These are phyloP conservation scores for Eupristina koningsbergeri DNA, from an alignment of 1,140 invertebrate genomes.

Conservation along the genomic window DNA sequence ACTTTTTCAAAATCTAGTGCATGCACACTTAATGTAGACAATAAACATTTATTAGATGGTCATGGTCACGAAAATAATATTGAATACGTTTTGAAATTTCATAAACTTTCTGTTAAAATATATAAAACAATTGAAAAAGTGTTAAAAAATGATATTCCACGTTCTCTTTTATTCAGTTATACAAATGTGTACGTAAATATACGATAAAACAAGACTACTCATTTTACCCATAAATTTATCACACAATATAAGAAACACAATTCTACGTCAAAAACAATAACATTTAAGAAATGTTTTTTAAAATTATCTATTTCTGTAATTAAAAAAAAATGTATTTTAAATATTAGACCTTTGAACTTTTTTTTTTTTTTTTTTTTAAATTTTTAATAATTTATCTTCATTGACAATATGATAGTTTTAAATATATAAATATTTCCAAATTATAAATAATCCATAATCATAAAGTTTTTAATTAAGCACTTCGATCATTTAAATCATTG, in stretches of 20 bases:
- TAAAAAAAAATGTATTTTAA: constrained; percentile 8
- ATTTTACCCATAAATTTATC: constrained; percentile 1
- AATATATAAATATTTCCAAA: constrained; percentile 3
- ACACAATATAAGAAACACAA: not conserved
- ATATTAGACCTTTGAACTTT: constrained; percentile 3
- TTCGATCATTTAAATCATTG: not conserved
- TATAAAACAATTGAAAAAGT: not conserved
- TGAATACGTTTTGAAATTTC: constrained; percentile 15
- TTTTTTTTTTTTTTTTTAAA: not conserved
- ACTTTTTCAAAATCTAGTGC: constrained; percentile 30
- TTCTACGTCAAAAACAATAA: no score
- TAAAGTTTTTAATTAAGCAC: not conserved
- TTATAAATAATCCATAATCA: not conserved
- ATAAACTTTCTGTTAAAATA: constrained; percentile 13
- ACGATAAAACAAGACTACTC: not conserved
- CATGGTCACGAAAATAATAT: not conserved
- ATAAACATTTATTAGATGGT: constrained; percentile 34
- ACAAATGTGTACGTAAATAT: constrained; percentile 21
- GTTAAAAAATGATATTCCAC: constrained; percentile 37
- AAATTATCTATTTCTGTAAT: not conserved
- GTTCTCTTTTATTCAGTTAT: constrained; percentile 39
- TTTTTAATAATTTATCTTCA: not conserved
- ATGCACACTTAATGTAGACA: constrained; percentile 45
- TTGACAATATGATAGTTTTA: not conserved
- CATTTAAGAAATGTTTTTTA: not conserved